phyloP scores from a whole-genome alignment of 2,113 vertebrate genomes.

The Crotalus viridis region DNA sequence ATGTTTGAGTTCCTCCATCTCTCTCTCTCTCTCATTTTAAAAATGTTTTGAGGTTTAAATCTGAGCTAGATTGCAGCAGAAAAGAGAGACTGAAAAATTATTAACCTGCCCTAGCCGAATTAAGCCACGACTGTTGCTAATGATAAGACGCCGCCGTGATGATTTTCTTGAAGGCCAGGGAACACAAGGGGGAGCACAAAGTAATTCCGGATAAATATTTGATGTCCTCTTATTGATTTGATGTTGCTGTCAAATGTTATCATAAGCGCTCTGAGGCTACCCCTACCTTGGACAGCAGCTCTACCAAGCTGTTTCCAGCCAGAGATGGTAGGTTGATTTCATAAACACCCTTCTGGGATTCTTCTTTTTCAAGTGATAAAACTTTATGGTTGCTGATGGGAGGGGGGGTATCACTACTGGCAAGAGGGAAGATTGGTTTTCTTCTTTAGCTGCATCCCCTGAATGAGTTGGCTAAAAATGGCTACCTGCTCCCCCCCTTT shows the following conservation, averaged over 20 bases:
- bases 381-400: slow-evolving; percentile 44
- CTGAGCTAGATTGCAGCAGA: not conserved
- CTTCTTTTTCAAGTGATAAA: slow-evolving; percentile 52
- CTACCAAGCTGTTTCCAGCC: slow-evolving; percentile 42
- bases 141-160: slow-evolving; percentile 36
- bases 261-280: slow-evolving; percentile 63
- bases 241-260: slow-evolving; percentile 50
- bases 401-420: slow-evolving; percentile 33
- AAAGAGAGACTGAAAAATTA: not conserved
- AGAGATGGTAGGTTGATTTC: slow-evolving; percentile 47
- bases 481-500: not conserved
- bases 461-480: slow-evolving; percentile 15
- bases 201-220: slow-evolving; percentile 68
- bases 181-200: slow-evolving; percentile 47
- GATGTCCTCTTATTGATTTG: slow-evolving; percentile 66
- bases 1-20: not conserved
- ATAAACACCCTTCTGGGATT: slow-evolving; percentile 49
- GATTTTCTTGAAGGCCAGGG: slow-evolving; percentile 50
- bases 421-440: slow-evolving; percentile 21
- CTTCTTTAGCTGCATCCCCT: not conserved
- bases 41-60: not conserved
- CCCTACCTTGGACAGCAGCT: slow-evolving; percentile 44
- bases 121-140: slow-evolving; percentile 48
- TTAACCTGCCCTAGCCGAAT: slow-evolving; percentile 30
- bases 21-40: not conserved